Percentiles rank a stretch among this genome's conserved stretches.
Conservation (phyloP, 2,113 vertebrate genomes). For the Pluvialis apricaria region DNA sequence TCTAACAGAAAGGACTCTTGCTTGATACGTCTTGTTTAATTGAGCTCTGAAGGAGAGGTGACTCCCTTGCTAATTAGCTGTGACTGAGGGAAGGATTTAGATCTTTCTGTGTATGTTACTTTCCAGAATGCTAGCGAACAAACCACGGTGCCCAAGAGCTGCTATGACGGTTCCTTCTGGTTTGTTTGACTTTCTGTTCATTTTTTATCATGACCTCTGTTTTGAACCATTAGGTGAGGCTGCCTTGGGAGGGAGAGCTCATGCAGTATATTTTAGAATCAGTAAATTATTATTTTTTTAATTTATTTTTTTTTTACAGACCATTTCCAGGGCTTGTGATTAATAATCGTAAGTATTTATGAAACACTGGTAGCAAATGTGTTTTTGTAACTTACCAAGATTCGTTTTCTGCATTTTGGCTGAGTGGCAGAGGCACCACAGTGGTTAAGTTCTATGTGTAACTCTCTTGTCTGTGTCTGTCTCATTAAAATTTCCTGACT, state of each 20-base stretch:
- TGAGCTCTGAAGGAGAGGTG: neutral
- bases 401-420: neutral
- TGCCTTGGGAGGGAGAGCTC: neutral
- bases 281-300: neutral
- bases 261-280: neutral
- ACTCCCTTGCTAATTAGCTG: neutral
- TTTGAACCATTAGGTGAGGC: neutral
- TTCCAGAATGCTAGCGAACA: neutral
- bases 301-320: neutral
- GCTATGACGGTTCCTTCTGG: neutral
- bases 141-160: neutral
- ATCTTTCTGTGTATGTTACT: neutral
- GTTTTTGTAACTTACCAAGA: neutral
- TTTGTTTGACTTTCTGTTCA: neutral
- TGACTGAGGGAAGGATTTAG: neutral
- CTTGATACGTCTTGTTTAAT: neutral
- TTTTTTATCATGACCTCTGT: neutral
- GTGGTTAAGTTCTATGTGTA: neutral
- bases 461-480: neutral
- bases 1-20: neutral
- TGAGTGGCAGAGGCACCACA: neutral
- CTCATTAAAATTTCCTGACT: neutral
- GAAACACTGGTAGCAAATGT: neutral
- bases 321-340: slow-evolving; percentile 71
- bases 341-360: slow-evolving; percentile 67